Base-by-base conservation (phyloP, 2,888 invertebrate genomes). In the Zhuqinia jingwanae region DNA sequence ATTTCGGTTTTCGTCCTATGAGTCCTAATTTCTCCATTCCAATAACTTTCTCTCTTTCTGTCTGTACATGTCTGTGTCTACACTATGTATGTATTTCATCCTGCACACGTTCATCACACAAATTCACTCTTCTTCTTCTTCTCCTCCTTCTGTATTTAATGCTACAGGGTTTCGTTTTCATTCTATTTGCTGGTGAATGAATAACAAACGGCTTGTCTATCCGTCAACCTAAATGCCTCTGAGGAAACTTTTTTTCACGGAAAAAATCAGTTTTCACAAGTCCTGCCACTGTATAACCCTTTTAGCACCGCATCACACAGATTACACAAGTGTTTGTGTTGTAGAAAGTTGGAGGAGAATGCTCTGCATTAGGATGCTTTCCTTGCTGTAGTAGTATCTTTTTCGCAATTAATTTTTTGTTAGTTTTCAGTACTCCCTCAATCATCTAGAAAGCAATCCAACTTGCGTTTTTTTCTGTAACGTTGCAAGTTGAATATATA, bases 1-100 rank as follows among this genome's bases (percentile, higher is more conserved):
- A 79, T 63, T 30, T 50, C 63, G 13, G 25, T 79, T 20, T 60
- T 50, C 53, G 22, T 56, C 30, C 63, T 20, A 8, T 11, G 42
- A 77, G n/a, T 50, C 45, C 77, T 75, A 56, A 75, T 75, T 75
- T 75, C 27, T 75, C 53, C n/a, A 13, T 75, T 27, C 50, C 36
- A n/a, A 11, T 56, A 17, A 42, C 27, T n/a, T 42, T 30, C 30
- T n/a, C n/a, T n/a, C n/a, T n/a, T n/a, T n/a, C n/a, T n/a, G n/a
- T n/a, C n/a, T n/a, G n/a, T 17, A 27, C 17, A 45, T 47, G 13
- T 22, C 47, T 45, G 25, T 60, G 27, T 27, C 1, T 36, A 30
- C 11, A 22, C 20, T n/a, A n/a, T n/a, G 20, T 36, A 68, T 68
- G 60, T 22, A 11, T 45, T 68, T 25, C 8, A 6, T 3, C 22